These are phyloP conservation scores for Isichthys henryi DNA, from an alignment of 2,113 vertebrate species.

Conservation along the genomic window DNA sequence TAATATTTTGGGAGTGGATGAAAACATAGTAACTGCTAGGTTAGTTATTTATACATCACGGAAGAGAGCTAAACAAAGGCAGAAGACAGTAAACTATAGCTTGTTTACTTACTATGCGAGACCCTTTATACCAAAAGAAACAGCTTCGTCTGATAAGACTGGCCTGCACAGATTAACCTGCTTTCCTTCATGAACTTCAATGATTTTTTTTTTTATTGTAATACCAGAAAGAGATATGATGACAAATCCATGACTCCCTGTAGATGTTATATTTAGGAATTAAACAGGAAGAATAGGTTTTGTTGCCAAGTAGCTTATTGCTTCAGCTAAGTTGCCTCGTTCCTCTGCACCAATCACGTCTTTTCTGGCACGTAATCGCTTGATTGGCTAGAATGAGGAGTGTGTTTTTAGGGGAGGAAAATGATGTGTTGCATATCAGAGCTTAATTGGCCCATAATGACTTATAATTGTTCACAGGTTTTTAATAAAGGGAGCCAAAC, in stretches of 20 bases:
- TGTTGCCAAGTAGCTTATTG: neutral
- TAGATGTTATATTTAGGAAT: neutral
- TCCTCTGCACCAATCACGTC: neutral
- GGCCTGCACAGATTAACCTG: neutral
- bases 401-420: neutral
- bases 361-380: neutral
- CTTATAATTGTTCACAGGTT: slow-evolving; percentile 17
- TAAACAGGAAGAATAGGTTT: neutral
- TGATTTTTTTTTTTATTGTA: neutral
- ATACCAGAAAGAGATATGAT: neutral
- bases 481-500: slow-evolving; percentile 14
- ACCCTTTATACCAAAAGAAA: neutral
- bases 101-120: neutral
- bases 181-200: neutral
- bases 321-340: too few species aligned
- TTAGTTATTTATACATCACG: neutral
- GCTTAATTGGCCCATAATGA: neutral
- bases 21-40: neutral
- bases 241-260: neutral
- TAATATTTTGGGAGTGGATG: neutral
- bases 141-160: neutral
- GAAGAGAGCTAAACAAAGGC: neutral
- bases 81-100: neutral
- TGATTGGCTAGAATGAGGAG: neutral
- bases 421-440: slow-evolving; percentile 13